phyloP scores from a whole-genome alignment of 2,888 invertebrate genomes.

The Aromia moschata region DNA sequence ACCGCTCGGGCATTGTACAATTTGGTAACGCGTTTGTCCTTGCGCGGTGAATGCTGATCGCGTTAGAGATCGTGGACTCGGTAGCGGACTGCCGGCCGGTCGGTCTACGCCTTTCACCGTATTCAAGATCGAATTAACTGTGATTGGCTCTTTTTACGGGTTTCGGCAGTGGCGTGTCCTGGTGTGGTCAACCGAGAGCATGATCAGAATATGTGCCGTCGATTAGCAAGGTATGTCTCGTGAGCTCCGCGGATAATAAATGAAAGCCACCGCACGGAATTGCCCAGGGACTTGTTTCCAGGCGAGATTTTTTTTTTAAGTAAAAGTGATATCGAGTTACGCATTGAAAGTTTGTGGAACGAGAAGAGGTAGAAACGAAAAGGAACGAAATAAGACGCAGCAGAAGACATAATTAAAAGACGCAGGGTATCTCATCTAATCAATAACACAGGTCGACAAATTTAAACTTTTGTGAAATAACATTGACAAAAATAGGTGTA shows the following conservation, averaged over 20 bases:
- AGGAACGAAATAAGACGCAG: not conserved
- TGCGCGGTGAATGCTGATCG: conserved; percentile 22
- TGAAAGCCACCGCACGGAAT: not conserved
- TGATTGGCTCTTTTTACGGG: conserved; percentile 25
- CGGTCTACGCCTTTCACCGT: conserved; percentile 24
- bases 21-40: conserved; percentile 26
- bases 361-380: not conserved
- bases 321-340: not conserved
- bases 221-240: not conserved
- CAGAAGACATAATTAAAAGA: not conserved
- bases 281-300: not conserved
- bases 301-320: not conserved
- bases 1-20: conserved; percentile 9
- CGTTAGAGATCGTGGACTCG: conserved; percentile 22
- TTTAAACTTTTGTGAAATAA: no score
- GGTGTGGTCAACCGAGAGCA: conserved; percentile 13
- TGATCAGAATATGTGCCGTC: conserved; percentile 13
- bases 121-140: conserved; percentile 25
- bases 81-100: conserved; percentile 11
- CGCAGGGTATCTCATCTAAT: no score
- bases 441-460: no score
- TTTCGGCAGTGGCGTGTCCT: conserved; percentile 28
- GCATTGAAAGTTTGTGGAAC: not conserved
- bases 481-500: no score
- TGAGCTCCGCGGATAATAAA: not conserved